These are phyloP conservation scores for Junonia oenone DNA, from an alignment of 2,888 invertebrate species.

Conservation along the genomic window DNA sequence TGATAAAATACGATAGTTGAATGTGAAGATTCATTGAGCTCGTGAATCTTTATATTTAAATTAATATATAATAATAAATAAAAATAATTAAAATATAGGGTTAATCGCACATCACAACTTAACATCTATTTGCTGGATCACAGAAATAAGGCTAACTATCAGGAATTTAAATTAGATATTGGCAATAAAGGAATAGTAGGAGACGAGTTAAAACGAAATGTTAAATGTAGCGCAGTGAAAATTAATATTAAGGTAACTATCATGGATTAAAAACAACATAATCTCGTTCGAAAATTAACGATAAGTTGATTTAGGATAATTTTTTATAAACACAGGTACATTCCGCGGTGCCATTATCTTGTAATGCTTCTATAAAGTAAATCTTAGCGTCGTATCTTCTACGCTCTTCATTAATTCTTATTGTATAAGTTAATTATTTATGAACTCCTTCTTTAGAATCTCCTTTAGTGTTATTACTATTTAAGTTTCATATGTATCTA, in stretches of 20 bases:
- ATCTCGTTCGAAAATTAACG: conserved; percentile 66
- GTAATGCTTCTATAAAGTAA: conserved; percentile 63
- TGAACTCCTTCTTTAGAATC: conserved; percentile 4
- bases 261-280: conserved; percentile 57
- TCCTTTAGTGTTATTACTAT: conserved; percentile 4
- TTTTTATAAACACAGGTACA: conserved; percentile 75
- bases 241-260: conserved; percentile 54
- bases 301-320: conserved; percentile 70
- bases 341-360: conserved; percentile 75
- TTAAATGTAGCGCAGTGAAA: conserved; percentile 51
- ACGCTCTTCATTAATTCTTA: conserved; percentile 37
- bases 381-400: conserved; percentile 57
- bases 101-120: conserved; percentile 76
- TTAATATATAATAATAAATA: conserved; percentile 40
- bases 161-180: conserved; percentile 48
- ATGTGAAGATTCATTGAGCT: conserved; percentile 71
- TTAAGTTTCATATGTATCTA: conserved; percentile 4
- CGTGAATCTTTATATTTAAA: conserved; percentile 69
- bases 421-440: conserved; percentile 14
- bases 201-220: conserved; percentile 48
- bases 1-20: conserved; percentile 47
- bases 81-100: conserved; percentile 57
- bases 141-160: conserved; percentile 43
- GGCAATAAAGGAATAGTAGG: conserved; percentile 64
- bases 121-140: conserved; percentile 70